Evolutionary conservation across 2,113 vertebrate genomes (phyloP), one percentile per base, ranked within the genome.

Genomic region (Melozone crissalis): DNA sequence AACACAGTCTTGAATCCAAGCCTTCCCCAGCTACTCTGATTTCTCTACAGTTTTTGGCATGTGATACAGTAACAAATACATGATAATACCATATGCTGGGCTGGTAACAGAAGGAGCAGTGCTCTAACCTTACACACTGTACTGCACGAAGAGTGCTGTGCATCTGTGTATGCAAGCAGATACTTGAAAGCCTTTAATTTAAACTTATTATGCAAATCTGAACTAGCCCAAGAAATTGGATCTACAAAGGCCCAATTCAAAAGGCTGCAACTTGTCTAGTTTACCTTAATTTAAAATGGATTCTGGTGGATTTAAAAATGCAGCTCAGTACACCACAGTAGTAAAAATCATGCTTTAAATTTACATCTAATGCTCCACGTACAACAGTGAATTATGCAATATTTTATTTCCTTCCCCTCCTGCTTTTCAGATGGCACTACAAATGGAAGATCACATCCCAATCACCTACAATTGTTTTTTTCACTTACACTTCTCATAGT

Each of bases 231-330:
- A 47, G 9, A 26, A 83, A 31, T 31, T 71, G 51, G 28, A 49
- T 86, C 35, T 59, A 24, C 3, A 2, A 87, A 91, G 51, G 33
- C 13, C 8, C n/a, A 11, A 4, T 67, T 84, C 15, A 87, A 27
- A 91, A 51, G 55, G 17, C 51, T 71, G 14, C 19, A 74, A 22
- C 21, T 55, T 78, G 35, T 51, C 51, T 71, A 13, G 5, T 71
- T 89, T 80, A 77, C 24, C 24, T 72, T 81, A 59, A 43, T 71
- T 71, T 19, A 46, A 90, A 91, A 49, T 1, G 1, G 22, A 65
- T 94, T 66, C 55, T 93, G 41, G 37, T 77, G 47, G 47, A 54
- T 93, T 87, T 84, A 78, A 86, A 90, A 90, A 86, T 79, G 69
- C 81, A 88, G 62, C 31, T 51, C 20, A 33, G 43, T 61, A 69